Base-by-base conservation (phyloP, 2,888 invertebrate species). In the Tridacna crocea region DNA sequence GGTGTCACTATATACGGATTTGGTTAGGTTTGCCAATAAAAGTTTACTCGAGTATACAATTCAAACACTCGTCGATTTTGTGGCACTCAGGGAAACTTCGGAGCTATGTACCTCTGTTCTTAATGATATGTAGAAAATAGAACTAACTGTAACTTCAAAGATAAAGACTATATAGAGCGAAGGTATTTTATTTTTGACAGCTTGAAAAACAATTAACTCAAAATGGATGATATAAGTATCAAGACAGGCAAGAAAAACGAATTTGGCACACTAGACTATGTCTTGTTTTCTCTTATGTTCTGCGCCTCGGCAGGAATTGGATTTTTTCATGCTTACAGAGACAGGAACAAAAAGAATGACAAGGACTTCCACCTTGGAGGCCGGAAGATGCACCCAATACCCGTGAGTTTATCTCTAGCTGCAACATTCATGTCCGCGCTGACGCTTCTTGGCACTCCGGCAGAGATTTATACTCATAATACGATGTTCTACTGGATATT, bases 341-440 rank as follows among this genome's bases (percentile, higher is more conserved):
- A 82, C 68, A 84, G 94, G 89, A 95, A 95, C 85, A 94, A 95
- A 92, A 96, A 87, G 94, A 97, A 93, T n/a, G 92, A 91, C 63
- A 90, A 89, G 47, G 93, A 94, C 72, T 91, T 94, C 66, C 89
- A 94, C 12, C 90, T 94, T 55, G 94, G 93, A 15, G 87, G 92
- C 19, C 86, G 93, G 51, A 90, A 90, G 51, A 92, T 94, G 91
- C 91, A 92, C 27, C 91, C 93, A 55, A 89, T 94, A 60, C 93
- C 94, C 2, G 93, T 93, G 26, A 90, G 93, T 46, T 88, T 93
- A 90, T 92, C 92, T 22, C 80, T 94, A 13, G 83, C 94, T 47
- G 93, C 93, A 2, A 88, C 85, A 24, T 89, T 88, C 48, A 60
- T 89, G 51, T 88, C 89, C 12, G 88, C 89, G 0, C 77, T 89